phyloP scores from a whole-genome alignment of 2,888 invertebrate genomes.

The Desoria tigrina region DNA sequence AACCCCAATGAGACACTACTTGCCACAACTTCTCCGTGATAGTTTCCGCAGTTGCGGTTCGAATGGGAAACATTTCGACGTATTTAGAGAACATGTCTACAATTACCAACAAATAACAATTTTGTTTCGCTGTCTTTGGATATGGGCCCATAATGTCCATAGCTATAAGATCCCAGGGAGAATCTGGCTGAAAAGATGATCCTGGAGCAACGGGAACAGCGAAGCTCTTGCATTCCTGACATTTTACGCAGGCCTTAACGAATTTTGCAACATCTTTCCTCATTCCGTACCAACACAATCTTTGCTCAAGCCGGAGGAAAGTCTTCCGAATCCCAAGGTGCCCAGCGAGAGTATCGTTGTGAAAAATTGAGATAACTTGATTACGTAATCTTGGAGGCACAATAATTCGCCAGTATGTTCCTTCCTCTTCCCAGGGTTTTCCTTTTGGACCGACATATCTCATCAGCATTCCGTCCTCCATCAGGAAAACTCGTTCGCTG shows the following conservation, averaged over 20 bases:
- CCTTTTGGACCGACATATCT: not conserved
- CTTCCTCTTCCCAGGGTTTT: not conserved
- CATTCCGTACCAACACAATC: not conserved
- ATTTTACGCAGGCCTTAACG: not conserved
- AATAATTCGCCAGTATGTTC: not conserved
- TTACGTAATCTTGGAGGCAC: not conserved
- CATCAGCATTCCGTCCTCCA: not conserved
- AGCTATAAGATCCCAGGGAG: slow-evolving; percentile 21
- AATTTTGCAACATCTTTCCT: not conserved
- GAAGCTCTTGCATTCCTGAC: slow-evolving; percentile 19
- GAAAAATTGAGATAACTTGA: not conserved
- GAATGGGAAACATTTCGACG: slow-evolving; percentile 20
- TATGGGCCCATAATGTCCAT: slow-evolving; percentile 34
- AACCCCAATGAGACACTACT: slow-evolving; percentile 20
- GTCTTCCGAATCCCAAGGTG: not conserved
- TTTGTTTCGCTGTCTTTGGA: slow-evolving; percentile 8
- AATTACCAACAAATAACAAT: slow-evolving; percentile 20
- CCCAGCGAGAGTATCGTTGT: not conserved
- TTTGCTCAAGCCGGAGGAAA: not conserved
- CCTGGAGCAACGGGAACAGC: slow-evolving; percentile 13
- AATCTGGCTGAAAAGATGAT: slow-evolving; percentile 1
- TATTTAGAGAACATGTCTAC: slow-evolving; percentile 28
- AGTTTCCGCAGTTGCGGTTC: slow-evolving; percentile 14
- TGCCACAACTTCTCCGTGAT: slow-evolving; percentile 17
- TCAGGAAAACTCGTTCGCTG: too few species aligned